phyloP scores from a whole-genome alignment of 2,888 invertebrate genomes.

The Apomyelois bistriatella region DNA sequence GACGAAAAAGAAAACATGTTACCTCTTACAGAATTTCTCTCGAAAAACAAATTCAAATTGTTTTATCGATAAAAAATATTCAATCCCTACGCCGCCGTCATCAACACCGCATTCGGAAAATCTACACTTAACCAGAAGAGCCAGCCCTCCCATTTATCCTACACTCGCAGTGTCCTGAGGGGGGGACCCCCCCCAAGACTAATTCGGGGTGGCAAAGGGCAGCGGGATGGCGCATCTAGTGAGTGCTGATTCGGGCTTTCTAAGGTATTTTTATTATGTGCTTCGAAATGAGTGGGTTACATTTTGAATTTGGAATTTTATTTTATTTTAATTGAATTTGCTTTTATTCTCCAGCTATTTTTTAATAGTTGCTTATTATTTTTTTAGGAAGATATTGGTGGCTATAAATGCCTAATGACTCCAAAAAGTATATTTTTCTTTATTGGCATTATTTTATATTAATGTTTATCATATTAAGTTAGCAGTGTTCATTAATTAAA shows the following conservation, averaged over 20 bases:
- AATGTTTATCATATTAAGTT: no score
- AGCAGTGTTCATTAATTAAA: no score
- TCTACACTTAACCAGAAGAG: slow-evolving; percentile 80
- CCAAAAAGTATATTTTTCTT: no score
- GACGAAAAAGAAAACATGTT: no score
- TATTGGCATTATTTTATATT: no score
- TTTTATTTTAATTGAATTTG: not conserved
- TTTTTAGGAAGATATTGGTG: no score
- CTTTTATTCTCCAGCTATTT: not conserved
- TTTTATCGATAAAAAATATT: slow-evolving; percentile 34
- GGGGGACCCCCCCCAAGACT: slow-evolving; percentile 38
- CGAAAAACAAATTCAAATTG: slow-evolving; percentile 9
- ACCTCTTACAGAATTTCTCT: no score
- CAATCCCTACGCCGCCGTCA: slow-evolving; percentile 60
- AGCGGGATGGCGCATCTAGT: slow-evolving; percentile 56
- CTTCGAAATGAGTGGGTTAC: not conserved
- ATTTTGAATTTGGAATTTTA: not conserved
- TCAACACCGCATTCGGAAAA: slow-evolving; percentile 81
- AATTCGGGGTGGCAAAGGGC: slow-evolving; percentile 69
- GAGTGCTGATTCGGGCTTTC: slow-evolving; percentile 49
- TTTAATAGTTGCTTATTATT: no score
- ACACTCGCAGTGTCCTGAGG: slow-evolving; percentile 72
- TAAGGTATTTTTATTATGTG: slow-evolving; percentile 18
- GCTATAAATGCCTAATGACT: no score
- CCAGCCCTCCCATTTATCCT: slow-evolving; percentile 81